Percentiles rank a stretch among this genome's conserved stretches.
These are phyloP conservation scores for Cordilura impudica DNA, from an alignment of 2,888 invertebrate genomes.

Conservation along the genomic window DNA sequence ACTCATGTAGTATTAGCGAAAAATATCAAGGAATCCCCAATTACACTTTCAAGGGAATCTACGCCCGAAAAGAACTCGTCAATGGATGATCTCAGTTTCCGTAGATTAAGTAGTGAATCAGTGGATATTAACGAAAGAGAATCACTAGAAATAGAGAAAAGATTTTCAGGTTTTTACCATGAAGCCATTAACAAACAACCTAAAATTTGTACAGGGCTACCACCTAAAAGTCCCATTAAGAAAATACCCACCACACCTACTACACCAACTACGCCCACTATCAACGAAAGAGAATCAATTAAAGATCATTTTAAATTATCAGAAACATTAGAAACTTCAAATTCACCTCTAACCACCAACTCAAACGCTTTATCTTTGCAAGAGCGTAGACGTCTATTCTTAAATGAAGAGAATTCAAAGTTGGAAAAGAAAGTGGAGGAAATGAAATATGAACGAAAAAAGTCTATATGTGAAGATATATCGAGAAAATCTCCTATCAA, in stretches of 20 bases:
- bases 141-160: slow-evolving; percentile 67
- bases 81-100: slow-evolving; percentile 71
- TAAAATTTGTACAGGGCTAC: slow-evolving; percentile 65
- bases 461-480: slow-evolving; percentile 71
- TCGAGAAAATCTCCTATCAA: slow-evolving; percentile 60
- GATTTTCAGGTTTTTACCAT: slow-evolving; percentile 45
- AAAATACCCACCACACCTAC: slow-evolving; percentile 49
- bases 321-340: slow-evolving; percentile 8
- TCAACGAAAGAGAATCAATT: slow-evolving; percentile 66
- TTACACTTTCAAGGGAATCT: slow-evolving; percentile 14
- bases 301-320: slow-evolving; percentile 52
- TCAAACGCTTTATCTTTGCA: slow-evolving; percentile 68
- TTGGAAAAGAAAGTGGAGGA: slow-evolving; percentile 72
- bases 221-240: slow-evolving; percentile 56
- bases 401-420: slow-evolving; percentile 73
- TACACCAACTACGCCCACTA: slow-evolving; percentile 60
- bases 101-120: slow-evolving; percentile 78
- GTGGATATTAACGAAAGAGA: slow-evolving; percentile 75
- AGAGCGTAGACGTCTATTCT: slow-evolving; percentile 74
- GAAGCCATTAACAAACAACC: slow-evolving; percentile 68
- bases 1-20: slow-evolving; percentile 84
- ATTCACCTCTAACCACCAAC: slow-evolving; percentile 1
- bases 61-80: slow-evolving; percentile 68
- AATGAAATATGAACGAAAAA: slow-evolving; percentile 72
- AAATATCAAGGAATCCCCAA: slow-evolving; percentile 73